Evolutionary conservation across 2,113 vertebrate genomes (phyloP).

Genomic region (Scomber scombrus): DNA sequence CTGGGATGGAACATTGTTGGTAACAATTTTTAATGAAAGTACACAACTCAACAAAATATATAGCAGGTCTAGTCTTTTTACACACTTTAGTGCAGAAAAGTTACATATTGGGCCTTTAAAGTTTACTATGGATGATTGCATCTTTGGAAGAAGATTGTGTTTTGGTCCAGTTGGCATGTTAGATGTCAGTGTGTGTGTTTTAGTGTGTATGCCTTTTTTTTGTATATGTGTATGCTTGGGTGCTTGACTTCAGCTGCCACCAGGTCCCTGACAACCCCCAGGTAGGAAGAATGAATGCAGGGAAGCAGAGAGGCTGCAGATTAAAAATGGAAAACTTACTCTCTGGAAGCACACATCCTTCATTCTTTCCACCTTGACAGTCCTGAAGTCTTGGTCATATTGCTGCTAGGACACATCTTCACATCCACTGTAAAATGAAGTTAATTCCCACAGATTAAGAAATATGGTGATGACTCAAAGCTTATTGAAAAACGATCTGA

Average conservation of each 20-base stretch:
- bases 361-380: neutral
- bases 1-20: no score
- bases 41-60: no score
- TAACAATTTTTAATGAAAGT: no score
- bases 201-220: neutral
- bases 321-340: neutral
- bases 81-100: no score
- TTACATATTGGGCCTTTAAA: conserved; percentile 22
- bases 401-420: neutral
- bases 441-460: neutral
- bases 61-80: no score
- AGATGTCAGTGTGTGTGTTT: conserved; percentile 44
- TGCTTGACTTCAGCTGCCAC: no score
- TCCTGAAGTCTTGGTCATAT: neutral
- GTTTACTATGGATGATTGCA: conserved; percentile 52
- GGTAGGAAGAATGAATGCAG: conserved; percentile 23
- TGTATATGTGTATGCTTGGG: neutral
- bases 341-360: neutral
- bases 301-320: conserved; percentile 9
- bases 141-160: conserved; percentile 50
- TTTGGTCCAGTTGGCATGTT: conserved; percentile 38
- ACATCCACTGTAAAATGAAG: neutral
- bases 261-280: no score
- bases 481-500: neutral
- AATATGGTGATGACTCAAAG: neutral